phyloP scores from a whole-genome alignment of 2,113 vertebrate species.

The Progne subis region DNA sequence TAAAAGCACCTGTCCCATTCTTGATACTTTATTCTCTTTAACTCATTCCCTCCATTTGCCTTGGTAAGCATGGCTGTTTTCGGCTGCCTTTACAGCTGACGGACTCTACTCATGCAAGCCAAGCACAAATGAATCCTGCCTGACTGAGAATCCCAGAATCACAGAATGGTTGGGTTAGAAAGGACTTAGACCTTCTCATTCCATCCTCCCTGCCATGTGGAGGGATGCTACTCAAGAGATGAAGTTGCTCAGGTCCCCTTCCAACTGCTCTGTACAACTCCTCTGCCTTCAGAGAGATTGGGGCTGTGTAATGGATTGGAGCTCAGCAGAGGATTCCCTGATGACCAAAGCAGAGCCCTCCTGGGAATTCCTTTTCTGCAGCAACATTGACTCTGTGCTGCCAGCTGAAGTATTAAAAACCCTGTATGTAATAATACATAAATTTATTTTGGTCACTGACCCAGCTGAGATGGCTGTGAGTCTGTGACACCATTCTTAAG shows the following conservation, averaged over 20 bases:
- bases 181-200: not conserved
- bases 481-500: not conserved
- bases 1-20: not conserved
- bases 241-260: not conserved
- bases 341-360: not conserved
- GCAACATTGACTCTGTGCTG: not conserved
- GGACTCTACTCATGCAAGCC: not conserved
- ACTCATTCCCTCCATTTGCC: not conserved
- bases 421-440: not conserved
- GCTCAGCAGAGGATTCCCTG: not conserved
- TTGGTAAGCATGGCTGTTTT: not conserved
- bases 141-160: not conserved
- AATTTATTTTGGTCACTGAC: not conserved
- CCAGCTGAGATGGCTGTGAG: not conserved
- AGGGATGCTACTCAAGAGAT: not conserved
- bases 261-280: not conserved
- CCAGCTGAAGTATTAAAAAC: not conserved
- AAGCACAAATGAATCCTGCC: not conserved
- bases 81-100: not conserved
- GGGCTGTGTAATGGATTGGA: not conserved
- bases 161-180: not conserved
- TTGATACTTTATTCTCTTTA: not conserved
- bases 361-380: not conserved
- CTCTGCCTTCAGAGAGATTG: not conserved
- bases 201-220: no score